A percentile compares a stretch with the other conserved stretches of the same genome.
These are phyloP conservation scores for Grallaria varia DNA, from an alignment of 2,113 vertebrate species.

Conservation along the genomic window DNA sequence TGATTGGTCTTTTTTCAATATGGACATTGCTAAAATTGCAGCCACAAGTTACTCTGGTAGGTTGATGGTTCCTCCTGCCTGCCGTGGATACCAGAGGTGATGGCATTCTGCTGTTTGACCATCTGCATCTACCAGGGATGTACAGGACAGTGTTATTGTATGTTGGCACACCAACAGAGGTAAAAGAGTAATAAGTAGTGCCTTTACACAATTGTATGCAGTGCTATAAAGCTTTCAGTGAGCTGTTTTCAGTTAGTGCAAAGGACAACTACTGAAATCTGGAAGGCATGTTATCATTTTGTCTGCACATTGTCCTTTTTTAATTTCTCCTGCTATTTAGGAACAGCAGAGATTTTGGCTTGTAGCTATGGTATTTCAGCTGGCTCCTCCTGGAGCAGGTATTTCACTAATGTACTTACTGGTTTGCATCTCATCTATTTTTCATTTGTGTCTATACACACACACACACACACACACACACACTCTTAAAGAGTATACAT, in stretches of 20 bases:
- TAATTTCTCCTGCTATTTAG: neutral
- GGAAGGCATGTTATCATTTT: neutral
- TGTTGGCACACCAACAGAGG: neutral
- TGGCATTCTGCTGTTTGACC: neutral
- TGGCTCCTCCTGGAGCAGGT: neutral
- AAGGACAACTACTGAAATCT: neutral
- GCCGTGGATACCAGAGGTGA: neutral
- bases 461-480: too few relatives aligned
- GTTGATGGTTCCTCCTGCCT: neutral
- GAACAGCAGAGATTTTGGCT: neutral
- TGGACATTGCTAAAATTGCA: neutral
- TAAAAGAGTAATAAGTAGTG: neutral
- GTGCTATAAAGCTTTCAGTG: neutral
- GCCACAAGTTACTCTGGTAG: neutral
- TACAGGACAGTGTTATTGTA: neutral
- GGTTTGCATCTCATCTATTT: neutral
- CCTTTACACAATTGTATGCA: neutral
- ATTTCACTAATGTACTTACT: neutral
- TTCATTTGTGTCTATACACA: neutral
- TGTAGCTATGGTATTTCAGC: neutral
- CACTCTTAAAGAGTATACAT: neutral
- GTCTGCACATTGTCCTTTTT: neutral
- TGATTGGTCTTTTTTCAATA: neutral
- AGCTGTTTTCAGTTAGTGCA: neutral
- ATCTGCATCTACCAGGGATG: neutral